Evolutionary conservation across 2,797 vertebrate species (phyloP).

Genomic region (Australoheros facetus): DNA sequence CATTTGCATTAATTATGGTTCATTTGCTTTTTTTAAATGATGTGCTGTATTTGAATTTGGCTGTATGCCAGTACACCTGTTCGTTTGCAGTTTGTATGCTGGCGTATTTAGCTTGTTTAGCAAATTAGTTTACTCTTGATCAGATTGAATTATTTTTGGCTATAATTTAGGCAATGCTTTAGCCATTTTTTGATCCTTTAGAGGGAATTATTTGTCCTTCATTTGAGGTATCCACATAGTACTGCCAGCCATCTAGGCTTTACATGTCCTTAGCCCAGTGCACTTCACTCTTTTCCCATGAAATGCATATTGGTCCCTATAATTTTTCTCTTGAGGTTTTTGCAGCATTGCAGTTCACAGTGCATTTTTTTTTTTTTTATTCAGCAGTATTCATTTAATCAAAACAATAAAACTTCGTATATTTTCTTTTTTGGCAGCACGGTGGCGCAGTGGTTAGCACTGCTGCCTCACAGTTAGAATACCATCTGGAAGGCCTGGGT

Average conservation of each 20-base stretch:
- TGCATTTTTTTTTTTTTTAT: background rate
- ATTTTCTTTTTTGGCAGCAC: background rate
- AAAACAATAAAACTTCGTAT: background rate
- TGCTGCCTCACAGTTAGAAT: too few relatives aligned
- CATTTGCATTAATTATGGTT: background rate
- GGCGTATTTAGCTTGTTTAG: background rate
- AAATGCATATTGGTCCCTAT: background rate
- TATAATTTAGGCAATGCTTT: background rate
- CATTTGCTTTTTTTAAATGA: background rate
- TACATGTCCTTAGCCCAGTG: background rate
- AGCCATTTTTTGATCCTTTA: background rate
- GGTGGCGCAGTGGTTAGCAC: too few relatives aligned
- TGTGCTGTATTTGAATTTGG: background rate
- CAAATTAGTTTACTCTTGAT: background rate
- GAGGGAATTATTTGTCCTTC: background rate
- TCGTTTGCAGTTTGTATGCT: constrained; percentile 6
- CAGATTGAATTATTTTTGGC: constrained; percentile 2
- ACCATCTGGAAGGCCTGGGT: too few relatives aligned
- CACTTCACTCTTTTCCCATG: background rate
- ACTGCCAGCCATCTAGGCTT: too few relatives aligned
- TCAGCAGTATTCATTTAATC: background rate
- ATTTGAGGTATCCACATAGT: background rate
- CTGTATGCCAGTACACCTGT: background rate
- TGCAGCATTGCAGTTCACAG: background rate
- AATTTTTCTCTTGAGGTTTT: background rate